Evolutionary conservation across 2,888 invertebrate genomes (phyloP), one percentile per base, ranked within the genome.

Genomic region (Saturnia pavonia): DNA sequence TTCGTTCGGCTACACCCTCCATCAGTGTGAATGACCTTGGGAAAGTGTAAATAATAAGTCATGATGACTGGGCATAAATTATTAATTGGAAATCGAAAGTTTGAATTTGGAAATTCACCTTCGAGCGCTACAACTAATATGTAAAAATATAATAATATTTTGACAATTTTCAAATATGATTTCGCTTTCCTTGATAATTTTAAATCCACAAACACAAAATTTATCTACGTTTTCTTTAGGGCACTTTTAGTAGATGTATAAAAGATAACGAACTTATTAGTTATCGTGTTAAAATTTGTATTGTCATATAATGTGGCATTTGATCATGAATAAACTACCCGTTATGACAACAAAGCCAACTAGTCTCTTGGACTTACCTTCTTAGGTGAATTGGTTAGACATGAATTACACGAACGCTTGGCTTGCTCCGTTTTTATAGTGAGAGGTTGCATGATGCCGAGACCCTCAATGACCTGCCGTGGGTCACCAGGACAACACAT

Each of bases 1-100:
- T 96, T 95, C 14, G 96, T 96, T 67, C 96, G 92, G 84, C 96
- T 96, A 85, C 96, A 96, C 1, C 96, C 96, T 71, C 95, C 94
- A 77, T 95, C 95, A 45, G 93, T 83, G 80, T 92, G 93, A 71
- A 92, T 85, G n/a, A 92, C 84, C 93, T 93, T 74, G 70, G 27
- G n/a, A n/a, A 27, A 57, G 12, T 43, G 34, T n/a, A 0, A 45
- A 22, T n/a, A 25, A 40, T 14, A 65, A 69, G n/a, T 40, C 45
- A 68, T 54, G 1, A 7, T 4, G 8, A 27, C 4, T 8, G 27
- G 48, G 27, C 9, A 42, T 40, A 22, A 16, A 7, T 54, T 54
- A 14, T 14, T 60, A 16, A 60, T 27, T 60, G 11, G 14, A 60
- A 60, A 27, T 27, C n/a, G 25, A 60, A 60, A 14, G 1, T 60